Conservation (phyloP, 1,140 invertebrate genomes). For the Drosophila sp. region DNA sequence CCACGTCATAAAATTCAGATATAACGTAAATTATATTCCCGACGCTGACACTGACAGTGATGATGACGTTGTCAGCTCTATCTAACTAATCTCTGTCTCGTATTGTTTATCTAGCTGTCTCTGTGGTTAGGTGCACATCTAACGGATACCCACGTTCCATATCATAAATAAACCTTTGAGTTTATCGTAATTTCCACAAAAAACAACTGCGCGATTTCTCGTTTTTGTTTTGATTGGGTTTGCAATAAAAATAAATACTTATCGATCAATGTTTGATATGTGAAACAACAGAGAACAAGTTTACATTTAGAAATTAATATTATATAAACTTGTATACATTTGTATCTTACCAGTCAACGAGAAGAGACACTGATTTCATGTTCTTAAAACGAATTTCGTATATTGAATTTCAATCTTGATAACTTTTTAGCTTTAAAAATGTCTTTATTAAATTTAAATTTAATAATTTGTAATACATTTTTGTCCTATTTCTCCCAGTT, state of each 20-base stretch:
- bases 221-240: slow-evolving; percentile 39
- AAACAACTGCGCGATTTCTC: slow-evolving; percentile 42
- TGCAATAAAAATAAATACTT: slow-evolving; percentile 30
- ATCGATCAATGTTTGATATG: slow-evolving; percentile 18
- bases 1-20: slow-evolving; percentile 25
- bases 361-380: too few relatives aligned
- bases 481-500: too few relatives aligned
- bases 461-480: too few relatives aligned
- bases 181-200: slow-evolving; percentile 48
- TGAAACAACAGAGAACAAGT: neutral
- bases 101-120: slow-evolving; percentile 41
- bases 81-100: slow-evolving; percentile 32
- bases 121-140: slow-evolving; percentile 30
- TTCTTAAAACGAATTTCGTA: too few relatives aligned
- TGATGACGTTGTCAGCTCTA: slow-evolving; percentile 59
- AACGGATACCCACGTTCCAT: slow-evolving; percentile 36
- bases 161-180: slow-evolving; percentile 41
- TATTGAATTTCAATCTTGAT: too few relatives aligned
- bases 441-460: too few relatives aligned
- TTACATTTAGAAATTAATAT: neutral
- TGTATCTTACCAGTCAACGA: too few relatives aligned
- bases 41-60: slow-evolving; percentile 21
- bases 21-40: slow-evolving; percentile 33
- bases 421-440: too few relatives aligned
- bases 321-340: too few relatives aligned